Percentiles rank a stretch among this genome's conserved stretches.
Conservation (phyloP, 2,113 vertebrate genomes). For the Hyperopisus bebe region DNA sequence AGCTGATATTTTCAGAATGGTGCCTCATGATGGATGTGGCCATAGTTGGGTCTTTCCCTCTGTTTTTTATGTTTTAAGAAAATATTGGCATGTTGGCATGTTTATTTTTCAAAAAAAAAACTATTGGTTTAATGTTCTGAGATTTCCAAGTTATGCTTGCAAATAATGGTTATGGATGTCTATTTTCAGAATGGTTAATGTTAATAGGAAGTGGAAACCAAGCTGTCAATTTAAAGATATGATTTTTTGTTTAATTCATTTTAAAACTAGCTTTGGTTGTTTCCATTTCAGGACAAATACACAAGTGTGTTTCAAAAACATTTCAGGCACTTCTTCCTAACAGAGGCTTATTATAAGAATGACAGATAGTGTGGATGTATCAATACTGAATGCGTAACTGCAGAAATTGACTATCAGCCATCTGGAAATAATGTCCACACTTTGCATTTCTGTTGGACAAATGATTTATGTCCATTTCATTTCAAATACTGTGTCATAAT, state of each 20-base stretch:
- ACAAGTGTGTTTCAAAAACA: not conserved
- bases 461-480: not conserved
- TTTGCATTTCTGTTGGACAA: not conserved
- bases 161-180: not conserved
- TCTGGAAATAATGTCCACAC: not conserved
- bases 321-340: not conserved
- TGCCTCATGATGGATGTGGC: not conserved
- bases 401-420: not conserved
- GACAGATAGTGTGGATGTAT: not conserved
- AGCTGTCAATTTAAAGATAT: not conserved
- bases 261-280: not conserved
- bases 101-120: not conserved
- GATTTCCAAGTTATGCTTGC: not conserved
- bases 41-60: not conserved
- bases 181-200: not conserved
- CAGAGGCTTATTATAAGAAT: not conserved
- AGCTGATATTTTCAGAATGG: not conserved
- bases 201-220: not conserved
- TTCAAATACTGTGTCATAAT: not conserved
- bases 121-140: not conserved
- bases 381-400: not conserved
- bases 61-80: not conserved
- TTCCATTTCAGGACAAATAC: not conserved
- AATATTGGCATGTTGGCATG: not conserved
- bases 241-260: not conserved